Percentiles rank a stretch among this genome's conserved stretches.
Evolutionary conservation across 1,140 invertebrate genomes (phyloP).

Genomic region (Heliconius hewitsoni): DNA sequence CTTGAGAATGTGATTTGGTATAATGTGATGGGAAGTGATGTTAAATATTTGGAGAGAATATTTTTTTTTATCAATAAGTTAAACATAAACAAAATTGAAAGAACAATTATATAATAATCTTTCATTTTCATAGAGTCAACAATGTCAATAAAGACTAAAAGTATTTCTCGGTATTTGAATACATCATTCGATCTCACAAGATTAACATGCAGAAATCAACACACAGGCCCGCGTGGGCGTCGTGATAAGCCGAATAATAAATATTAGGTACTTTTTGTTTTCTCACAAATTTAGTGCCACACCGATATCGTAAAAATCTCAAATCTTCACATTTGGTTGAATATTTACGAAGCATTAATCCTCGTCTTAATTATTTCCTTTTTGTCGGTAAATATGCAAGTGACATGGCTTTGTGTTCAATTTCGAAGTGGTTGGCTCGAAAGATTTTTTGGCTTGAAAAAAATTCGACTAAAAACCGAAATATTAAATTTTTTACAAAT

Average conservation of each 20-base stretch:
- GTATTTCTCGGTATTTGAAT: not conserved
- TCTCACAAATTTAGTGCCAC: not conserved
- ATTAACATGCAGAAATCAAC: constrained; percentile 1
- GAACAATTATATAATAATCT: too few species aligned
- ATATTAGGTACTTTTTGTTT: not conserved
- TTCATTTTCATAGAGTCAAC: too few species aligned
- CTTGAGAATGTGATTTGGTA: not conserved
- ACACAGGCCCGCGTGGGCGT: not conserved
- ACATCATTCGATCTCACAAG: not conserved
- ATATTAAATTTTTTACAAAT: not conserved
- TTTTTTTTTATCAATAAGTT: too few species aligned
- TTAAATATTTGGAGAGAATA: too few species aligned
- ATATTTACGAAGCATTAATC: constrained; percentile 37
- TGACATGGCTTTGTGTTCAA: constrained; percentile 29
- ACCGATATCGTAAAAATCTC: constrained; percentile 25
- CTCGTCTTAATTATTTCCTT: constrained; percentile 39
- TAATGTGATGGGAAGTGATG: too few species aligned
- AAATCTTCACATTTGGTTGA: constrained; percentile 17
- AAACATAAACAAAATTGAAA: too few species aligned
- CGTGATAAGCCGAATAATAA: constrained; percentile 9
- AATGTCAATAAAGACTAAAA: too few species aligned
- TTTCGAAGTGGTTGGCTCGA: constrained; percentile 7
- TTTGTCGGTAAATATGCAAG: constrained; percentile 22
- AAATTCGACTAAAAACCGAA: not conserved
- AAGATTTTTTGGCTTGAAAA: not conserved